Base-by-base conservation (phyloP, 2,113 vertebrate species). In the Sciurus niger region DNA sequence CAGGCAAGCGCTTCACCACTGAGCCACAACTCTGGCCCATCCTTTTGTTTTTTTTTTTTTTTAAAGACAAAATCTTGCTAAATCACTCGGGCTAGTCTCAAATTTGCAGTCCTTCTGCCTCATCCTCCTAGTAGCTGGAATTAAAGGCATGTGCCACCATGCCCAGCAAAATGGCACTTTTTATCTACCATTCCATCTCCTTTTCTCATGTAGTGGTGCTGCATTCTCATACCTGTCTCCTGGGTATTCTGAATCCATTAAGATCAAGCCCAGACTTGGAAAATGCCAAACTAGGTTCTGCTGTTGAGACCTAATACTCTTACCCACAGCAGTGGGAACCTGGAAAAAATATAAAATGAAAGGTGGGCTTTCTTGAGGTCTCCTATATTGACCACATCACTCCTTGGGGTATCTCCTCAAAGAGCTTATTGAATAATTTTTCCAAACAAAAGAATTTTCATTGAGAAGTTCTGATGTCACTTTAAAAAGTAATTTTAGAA, bases 401-500 rank as follows among this genome's bases (percentile, higher is more conserved):
- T 46, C 17, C 14, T 65, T 65, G 82, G 7, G 34, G 20, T n/a
- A 8, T 53, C 82, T 43, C 67, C 43, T 65, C 43, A 46, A 40
- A 77, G 43, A 32, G 43, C 14, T 85, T 72, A 63, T 18, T 43
- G 89, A 65, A n/a, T 95, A 46, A 65, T 86, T 65, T 73, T 91
- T 80, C 74, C 82, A 91, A 72, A 79, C 51, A 83, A 80, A 48
- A 37, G 18, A 25, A 85, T 85, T 86, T 79, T 63, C 13, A 68
- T 8, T 51, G 72, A 84, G 17, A 40, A 37, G 78, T 78, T 70
- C 40, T 32, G 18, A 20, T 70, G 30, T 65, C 65, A 80, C 34
- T 17, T n/a, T 53, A 70, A 65, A 94, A 94, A 76, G 68, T 58
- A 85, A 25, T 84, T 85, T 79, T 40, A 25, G 46, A 72, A 87